phyloP scores from a whole-genome alignment of 2,113 vertebrate species.

The Kryptolebias marmoratus region DNA sequence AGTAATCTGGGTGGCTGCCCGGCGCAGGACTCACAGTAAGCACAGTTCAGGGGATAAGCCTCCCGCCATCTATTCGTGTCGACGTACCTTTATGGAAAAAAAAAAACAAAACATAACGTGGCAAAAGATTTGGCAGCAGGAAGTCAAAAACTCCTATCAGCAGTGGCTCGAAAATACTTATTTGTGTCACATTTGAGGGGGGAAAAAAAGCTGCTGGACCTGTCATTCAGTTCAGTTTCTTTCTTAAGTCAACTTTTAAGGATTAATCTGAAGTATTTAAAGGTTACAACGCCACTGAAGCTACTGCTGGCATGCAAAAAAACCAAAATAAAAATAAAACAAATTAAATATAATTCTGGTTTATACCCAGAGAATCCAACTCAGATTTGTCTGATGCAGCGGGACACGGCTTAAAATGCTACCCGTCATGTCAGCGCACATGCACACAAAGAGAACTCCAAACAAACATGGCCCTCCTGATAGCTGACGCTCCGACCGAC shows the following conservation, averaged over 20 bases:
- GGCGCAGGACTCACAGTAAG: slow-evolving; percentile 41
- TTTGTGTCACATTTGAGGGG: too few species aligned
- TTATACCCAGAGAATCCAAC: slow-evolving; percentile 38
- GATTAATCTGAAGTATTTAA: too few species aligned
- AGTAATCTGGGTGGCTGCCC: slow-evolving; percentile 42
- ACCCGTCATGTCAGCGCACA: background rate
- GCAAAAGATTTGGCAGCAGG: slow-evolving; percentile 15
- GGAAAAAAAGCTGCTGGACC: too few species aligned
- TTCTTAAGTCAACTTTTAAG: too few species aligned
- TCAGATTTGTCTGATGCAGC: slow-evolving; percentile 6
- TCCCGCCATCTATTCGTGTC: slow-evolving; percentile 14
- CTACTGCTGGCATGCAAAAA: too few species aligned
- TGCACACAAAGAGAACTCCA: background rate
- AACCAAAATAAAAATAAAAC: background rate
- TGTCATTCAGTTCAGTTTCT: too few species aligned
- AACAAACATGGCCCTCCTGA: slow-evolving; percentile 7
- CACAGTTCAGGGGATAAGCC: slow-evolving; percentile 57
- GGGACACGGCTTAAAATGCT: slow-evolving; percentile 2
- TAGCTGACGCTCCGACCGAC: slow-evolving; percentile 8
- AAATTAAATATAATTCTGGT: slow-evolving; percentile 9
- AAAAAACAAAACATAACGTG: background rate
- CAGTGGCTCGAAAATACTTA: too few species aligned
- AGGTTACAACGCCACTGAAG: too few species aligned
- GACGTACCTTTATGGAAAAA: too few species aligned
- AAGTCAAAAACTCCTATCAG: background rate